Conservation (phyloP, 2,113 vertebrate genomes). For the Actenoides lindsayi region DNA sequence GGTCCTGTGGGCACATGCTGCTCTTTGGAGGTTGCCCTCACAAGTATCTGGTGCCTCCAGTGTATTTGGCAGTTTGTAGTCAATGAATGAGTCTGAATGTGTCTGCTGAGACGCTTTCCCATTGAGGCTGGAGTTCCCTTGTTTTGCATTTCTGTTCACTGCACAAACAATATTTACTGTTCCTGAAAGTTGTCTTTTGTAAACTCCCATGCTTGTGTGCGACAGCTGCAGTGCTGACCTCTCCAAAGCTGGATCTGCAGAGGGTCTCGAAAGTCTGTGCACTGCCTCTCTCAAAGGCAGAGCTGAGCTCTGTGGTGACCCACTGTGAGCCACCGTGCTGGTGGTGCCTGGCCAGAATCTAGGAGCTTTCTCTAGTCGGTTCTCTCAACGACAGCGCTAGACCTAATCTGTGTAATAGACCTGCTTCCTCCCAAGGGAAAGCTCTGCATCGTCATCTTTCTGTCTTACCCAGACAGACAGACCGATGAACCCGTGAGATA, state of each 20-base stretch:
- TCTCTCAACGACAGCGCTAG: not conserved
- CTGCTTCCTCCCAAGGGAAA: not conserved
- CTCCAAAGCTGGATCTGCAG: not conserved
- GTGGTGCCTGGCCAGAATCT: not conserved
- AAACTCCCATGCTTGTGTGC: accelerated
- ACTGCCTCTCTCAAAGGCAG: not conserved
- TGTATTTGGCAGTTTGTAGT: not conserved
- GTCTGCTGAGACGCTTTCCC: not conserved
- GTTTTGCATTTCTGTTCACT: not conserved
- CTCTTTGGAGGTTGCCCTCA: not conserved
- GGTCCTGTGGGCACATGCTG: not conserved
- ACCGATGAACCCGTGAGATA: not conserved
- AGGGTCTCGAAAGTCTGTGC: not conserved
- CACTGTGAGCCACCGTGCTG: accelerated
- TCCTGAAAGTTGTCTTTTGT: not conserved
- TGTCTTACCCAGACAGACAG: not conserved
- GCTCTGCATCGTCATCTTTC: not conserved
- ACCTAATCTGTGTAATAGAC: not conserved
- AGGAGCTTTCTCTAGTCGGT: not conserved
- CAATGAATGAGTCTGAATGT: not conserved
- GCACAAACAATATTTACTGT: not conserved
- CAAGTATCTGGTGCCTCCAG: accelerated
- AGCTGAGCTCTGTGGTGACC: not conserved
- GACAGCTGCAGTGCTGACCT: not conserved
- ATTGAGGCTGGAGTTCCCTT: not conserved